Conservation (phyloP, 2,888 invertebrate species). For the Hyles lineata region DNA sequence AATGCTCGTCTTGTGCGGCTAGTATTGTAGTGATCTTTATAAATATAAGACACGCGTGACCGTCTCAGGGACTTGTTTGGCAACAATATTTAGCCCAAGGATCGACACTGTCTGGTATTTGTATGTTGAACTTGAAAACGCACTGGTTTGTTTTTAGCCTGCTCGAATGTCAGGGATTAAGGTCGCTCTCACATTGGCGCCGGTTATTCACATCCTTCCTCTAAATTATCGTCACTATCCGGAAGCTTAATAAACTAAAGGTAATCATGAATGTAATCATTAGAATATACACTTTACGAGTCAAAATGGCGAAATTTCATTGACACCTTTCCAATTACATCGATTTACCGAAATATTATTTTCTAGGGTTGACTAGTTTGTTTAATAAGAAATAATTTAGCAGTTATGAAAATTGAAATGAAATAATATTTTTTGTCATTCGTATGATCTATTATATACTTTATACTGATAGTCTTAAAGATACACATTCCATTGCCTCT, state of each 20-base stretch:
- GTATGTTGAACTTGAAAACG: conserved; percentile 23
- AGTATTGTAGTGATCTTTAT: conserved; percentile 53
- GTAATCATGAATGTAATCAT: not conserved
- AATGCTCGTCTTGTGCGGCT: conserved; percentile 53
- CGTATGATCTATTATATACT: too few species aligned
- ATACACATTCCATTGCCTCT: too few species aligned
- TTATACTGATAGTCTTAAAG: too few species aligned
- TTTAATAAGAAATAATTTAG: too few species aligned
- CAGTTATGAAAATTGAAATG: too few species aligned
- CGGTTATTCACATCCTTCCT: not conserved
- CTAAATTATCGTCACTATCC: not conserved
- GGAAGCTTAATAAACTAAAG: not conserved
- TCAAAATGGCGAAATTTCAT: too few species aligned
- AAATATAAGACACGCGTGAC: conserved; percentile 55
- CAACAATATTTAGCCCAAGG: conserved; percentile 49
- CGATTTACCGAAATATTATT: too few species aligned
- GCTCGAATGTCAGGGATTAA: conserved; percentile 11
- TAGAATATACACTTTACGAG: not conserved
- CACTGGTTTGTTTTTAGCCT: not conserved
- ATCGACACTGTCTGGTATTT: conserved; percentile 26
- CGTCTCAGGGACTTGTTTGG: conserved; percentile 49
- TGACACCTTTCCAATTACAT: too few species aligned
- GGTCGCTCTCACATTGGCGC: conserved; percentile 12
- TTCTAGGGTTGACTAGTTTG: too few species aligned
- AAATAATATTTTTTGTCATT: too few species aligned